Percentiles rank a stretch among this genome's conserved stretches.
Conservation (phyloP, 2,113 vertebrate species). For the Dicentrarchus labrax region DNA sequence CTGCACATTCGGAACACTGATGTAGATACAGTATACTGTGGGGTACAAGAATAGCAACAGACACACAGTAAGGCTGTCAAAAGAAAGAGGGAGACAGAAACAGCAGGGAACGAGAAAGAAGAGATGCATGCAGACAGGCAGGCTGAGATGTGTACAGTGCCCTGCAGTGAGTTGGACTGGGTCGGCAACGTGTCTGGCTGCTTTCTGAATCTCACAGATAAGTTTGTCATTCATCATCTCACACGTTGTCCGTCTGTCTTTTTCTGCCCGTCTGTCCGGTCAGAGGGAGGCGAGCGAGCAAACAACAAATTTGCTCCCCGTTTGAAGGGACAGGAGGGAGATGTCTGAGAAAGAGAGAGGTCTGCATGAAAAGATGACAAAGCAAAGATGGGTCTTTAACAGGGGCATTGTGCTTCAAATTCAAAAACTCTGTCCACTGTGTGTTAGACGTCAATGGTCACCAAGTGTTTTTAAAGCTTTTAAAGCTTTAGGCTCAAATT, state of each 20-base stretch:
- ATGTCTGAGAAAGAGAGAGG: neutral
- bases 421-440: neutral
- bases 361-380: slow-evolving; percentile 12
- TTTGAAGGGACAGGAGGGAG: slow-evolving; percentile 17
- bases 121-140: slow-evolving; percentile 50
- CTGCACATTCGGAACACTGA: slow-evolving; percentile 15
- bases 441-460: neutral
- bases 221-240: slow-evolving; percentile 61
- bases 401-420: neutral
- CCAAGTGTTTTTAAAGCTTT: neutral
- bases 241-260: slow-evolving; percentile 10
- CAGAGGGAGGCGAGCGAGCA: slow-evolving; percentile 9
- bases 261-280: slow-evolving; percentile 23
- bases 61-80: slow-evolving; percentile 36
- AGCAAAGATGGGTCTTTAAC: neutral
- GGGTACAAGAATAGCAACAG: slow-evolving; percentile 64
- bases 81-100: slow-evolving; percentile 14
- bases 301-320: slow-evolving; percentile 18
- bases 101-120: slow-evolving; percentile 22
- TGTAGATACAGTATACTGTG: neutral
- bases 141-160: slow-evolving; percentile 36
- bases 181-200: slow-evolving; percentile 27
- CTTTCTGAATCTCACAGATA: slow-evolving; percentile 58
- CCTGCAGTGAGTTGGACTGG: slow-evolving; percentile 43
- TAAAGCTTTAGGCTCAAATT: neutral